Base-by-base conservation (phyloP, 2,797 vertebrate species). In the Sebastes diploproa region DNA sequence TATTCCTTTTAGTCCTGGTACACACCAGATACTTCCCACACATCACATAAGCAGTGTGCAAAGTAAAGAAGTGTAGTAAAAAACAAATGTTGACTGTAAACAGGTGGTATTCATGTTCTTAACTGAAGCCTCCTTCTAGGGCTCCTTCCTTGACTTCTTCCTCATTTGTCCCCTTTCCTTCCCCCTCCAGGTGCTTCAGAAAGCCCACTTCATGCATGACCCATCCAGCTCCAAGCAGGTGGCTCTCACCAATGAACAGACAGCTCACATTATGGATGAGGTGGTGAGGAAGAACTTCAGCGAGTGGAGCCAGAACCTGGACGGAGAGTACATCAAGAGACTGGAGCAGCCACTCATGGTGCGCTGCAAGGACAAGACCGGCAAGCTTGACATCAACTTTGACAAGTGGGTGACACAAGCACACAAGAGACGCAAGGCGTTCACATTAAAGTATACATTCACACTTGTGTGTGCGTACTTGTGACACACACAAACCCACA, bases 361-460 rank as follows among this genome's bases (percentile, higher is more conserved):
- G 29, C 94, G 93, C 84, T 93, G 92, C 87, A 90, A 90, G 7
- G 95, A 96, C 79, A 93, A 92, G 62, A 11, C 75, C 0, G 88
- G 93, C 72, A 95, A 94, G 91, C 88, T 98, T 87, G 95, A 96
- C 7, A 79, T 96, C 84, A 98, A 97, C 91, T 97, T 98, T 69
- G 96, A 97, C 94, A 96, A 91, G 97, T 98, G 90, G 20, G 93
- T 84, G 4, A 68, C 12, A 46, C 36, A 69, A 38, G 54, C 30
- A 27, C 29, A 59, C 6, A 74, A 30, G 23, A 66, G 6, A 18
- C 60, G 68, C 63, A 74, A 62, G 2, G 6, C 20, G 25, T 50
- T 62, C 16, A 22, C 16, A 63, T 62, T 14, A 13, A 32, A 32
- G 9, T 29, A 8, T 55, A 54, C 23, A 68, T 54, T 58, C 7